phyloP scores from a whole-genome alignment of 2,888 invertebrate genomes.

The Drosophila buzzatii region DNA sequence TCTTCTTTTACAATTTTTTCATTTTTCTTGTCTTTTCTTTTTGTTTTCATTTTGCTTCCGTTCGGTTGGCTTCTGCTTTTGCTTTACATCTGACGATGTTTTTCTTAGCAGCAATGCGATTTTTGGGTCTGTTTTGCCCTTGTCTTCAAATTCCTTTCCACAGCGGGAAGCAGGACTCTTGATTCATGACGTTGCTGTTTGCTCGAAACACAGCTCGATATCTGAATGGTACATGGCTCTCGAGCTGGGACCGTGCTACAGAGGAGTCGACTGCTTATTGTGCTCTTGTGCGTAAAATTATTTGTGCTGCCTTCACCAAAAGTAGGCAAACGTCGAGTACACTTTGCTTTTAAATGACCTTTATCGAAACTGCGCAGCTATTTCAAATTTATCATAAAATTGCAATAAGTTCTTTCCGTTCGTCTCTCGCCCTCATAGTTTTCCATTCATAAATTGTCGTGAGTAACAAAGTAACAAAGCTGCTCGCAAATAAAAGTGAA shows the following conservation, averaged over 20 bases:
- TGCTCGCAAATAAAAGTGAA: slow-evolving; percentile 7
- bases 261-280: slow-evolving; percentile 17
- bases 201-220: slow-evolving; percentile 47
- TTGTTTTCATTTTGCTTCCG: slow-evolving; percentile 15
- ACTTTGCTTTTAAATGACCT: slow-evolving; percentile 51
- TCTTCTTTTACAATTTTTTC: slow-evolving; percentile 16
- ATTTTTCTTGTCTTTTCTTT: not conserved
- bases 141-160: slow-evolving; percentile 31
- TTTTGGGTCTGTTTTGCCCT: slow-evolving; percentile 42
- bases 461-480: slow-evolving; percentile 3
- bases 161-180: slow-evolving; percentile 44
- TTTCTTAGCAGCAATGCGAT: slow-evolving; percentile 56
- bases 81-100: slow-evolving; percentile 30
- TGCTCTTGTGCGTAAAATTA: slow-evolving; percentile 69
- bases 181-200: slow-evolving; percentile 75
- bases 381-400: slow-evolving; percentile 59
- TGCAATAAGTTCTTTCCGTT: slow-evolving; percentile 41
- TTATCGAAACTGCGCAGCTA: slow-evolving; percentile 64
- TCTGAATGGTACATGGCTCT: slow-evolving; percentile 25
- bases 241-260: not conserved
- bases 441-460: slow-evolving; percentile 26
- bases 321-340: slow-evolving; percentile 24
- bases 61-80: slow-evolving; percentile 32
- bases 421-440: not conserved
- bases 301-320: slow-evolving; percentile 44